Evolutionary conservation across 2,797 vertebrate species (phyloP), one percentile per base, ranked within the genome.

Genomic region (Melanotaenia nigrans): DNA sequence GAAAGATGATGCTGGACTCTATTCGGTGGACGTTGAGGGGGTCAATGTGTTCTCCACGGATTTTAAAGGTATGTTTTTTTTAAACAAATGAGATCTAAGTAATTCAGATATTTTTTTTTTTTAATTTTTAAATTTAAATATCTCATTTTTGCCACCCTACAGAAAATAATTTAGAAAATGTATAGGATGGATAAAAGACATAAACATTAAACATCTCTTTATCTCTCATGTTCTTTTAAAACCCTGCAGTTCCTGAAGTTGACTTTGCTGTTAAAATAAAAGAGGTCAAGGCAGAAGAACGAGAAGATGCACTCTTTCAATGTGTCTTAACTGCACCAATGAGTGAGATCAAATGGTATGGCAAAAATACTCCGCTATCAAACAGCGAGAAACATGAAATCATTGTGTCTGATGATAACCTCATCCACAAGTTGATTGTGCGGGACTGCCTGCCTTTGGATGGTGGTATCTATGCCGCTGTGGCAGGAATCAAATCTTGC

Each of bases 41-140:
- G 85, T 94, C 10, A 95, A 94, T 33, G 47, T 98, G 57, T 97
- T 98, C 89, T 96, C 96, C 45, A 96, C 96, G 0, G 94, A 97
- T 20, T 92, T 95, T 69, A 94, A 95, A 68, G 88, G 97, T 97
- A 91, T 71, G 66, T 71, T 24, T 55, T 61, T 61, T 3, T 64
- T 38, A 14, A n/a, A 59, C 20, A 30, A 2, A 66, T 42, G 20
- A 62, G 0, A 3, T 65, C 65, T 24, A 11, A 35, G 4, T 45
- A 1, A 33, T 11, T 42, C 5, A 16, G 5, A 5, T 18, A 18
- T 6, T 45, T 20, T 5, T n/a, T n/a, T n/a, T 0, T 45, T 45
- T 2, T 7, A 45, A 45, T 45, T 11, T 5, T 30, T 38, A 38
- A 38, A 3, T 38, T 38, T 3, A 38, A 38, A 38, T 38, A 38